Conservation (phyloP, 2,113 vertebrate species). For the Zingel zingel region DNA sequence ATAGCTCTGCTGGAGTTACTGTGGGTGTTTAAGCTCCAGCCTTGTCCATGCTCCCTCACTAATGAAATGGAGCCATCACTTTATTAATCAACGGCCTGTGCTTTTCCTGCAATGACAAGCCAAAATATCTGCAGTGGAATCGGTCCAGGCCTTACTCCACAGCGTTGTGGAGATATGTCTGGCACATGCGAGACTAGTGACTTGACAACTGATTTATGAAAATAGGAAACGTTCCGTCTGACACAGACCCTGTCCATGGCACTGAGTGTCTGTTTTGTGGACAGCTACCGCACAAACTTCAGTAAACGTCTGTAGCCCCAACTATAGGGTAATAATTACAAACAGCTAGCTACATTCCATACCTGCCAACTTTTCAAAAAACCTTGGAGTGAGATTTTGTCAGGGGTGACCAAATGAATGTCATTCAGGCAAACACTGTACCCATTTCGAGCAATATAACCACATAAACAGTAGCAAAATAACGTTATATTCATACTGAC, state of each 20-base stretch:
- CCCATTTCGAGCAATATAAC: neutral
- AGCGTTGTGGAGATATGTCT: too few relatives aligned
- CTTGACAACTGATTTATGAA: too few relatives aligned
- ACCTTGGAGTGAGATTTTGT: too few relatives aligned
- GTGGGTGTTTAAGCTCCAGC: neutral
- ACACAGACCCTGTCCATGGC: neutral
- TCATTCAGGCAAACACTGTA: neutral
- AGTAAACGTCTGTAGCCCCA: neutral
- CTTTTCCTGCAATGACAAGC: too few relatives aligned
- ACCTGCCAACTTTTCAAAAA: too few relatives aligned
- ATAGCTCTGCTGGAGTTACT: neutral
- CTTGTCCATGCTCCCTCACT: neutral
- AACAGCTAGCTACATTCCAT: neutral
- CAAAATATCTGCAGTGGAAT: neutral
- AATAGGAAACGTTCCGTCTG: neutral
- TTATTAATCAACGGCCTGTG: neutral
- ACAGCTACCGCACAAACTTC: neutral
- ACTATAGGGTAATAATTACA: neutral
- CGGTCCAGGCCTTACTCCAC: neutral
- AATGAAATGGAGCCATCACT: neutral
- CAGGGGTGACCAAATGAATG: too few relatives aligned
- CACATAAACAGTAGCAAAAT: neutral
- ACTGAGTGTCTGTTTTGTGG: neutral
- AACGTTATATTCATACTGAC: neutral
- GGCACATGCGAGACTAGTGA: too few relatives aligned